A percentile compares a stretch with the other conserved stretches of the same genome.
These are phyloP conservation scores for Emydura subglobosa DNA, from an alignment of 2,113 vertebrate genomes.

Conservation along the genomic window DNA sequence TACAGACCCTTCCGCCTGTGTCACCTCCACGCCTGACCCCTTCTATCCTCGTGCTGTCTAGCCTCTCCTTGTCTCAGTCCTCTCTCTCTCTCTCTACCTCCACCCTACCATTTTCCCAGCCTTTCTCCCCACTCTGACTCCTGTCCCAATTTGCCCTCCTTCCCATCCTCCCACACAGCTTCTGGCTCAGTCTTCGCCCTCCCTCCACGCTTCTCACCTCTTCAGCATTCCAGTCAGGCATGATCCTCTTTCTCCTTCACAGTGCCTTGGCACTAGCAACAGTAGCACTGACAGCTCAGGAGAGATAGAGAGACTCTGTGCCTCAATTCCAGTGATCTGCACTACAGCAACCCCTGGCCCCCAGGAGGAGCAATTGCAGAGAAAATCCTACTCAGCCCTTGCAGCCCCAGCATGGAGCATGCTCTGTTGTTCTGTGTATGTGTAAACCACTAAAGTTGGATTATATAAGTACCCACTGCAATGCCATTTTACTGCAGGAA, in stretches of 20 bases:
- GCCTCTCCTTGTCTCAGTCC: neutral
- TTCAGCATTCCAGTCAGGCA: neutral
- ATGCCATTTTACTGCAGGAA: neutral
- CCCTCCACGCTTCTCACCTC: neutral
- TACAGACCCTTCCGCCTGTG: neutral
- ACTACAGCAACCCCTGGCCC: neutral
- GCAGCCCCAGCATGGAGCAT: neutral
- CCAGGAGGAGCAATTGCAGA: neutral
- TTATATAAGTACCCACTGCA: neutral
- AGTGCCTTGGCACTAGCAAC: neutral
- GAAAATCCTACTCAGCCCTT: neutral
- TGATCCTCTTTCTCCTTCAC: neutral
- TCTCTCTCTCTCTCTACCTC: neutral
- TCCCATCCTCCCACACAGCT: neutral
- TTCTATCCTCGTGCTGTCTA: neutral
- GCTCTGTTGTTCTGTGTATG: neutral
- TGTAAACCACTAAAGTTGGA: neutral
- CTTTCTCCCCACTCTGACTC: neutral
- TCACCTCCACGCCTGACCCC: neutral
- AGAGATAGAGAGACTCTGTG: rapidly evolving
- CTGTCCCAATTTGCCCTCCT: neutral
- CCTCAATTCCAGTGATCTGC: neutral
- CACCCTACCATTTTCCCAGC: neutral
- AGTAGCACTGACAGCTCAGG: rapidly evolving
- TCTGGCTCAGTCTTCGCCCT: neutral